A percentile compares a stretch with the other conserved stretches of the same genome.
phyloP scores from a whole-genome alignment of 1,140 invertebrate genomes.

The Atta cephalotes region DNA sequence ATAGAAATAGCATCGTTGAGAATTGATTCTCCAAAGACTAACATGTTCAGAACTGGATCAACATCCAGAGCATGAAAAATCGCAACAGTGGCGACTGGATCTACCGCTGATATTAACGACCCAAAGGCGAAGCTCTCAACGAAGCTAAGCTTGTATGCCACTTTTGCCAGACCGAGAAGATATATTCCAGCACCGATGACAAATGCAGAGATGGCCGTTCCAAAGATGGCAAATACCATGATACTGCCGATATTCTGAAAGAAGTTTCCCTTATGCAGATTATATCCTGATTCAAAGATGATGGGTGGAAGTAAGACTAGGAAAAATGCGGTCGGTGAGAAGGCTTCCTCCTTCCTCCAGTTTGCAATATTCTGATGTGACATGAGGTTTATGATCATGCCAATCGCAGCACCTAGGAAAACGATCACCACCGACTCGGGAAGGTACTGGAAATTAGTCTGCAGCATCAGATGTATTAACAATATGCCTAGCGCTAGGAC shows the following conservation, averaged over 20 bases:
- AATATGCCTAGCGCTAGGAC: slow-evolving; percentile 97
- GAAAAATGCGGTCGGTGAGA: slow-evolving; percentile 99
- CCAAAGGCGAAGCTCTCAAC: slow-evolving; percentile 99
- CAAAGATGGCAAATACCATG: slow-evolving; percentile 98
- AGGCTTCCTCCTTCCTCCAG: slow-evolving; percentile 98
- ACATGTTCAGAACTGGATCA: slow-evolving; percentile 98
- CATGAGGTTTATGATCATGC: slow-evolving; percentile 96
- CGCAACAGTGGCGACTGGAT: slow-evolving; percentile 98
- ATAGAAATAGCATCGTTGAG: slow-evolving; percentile 99
- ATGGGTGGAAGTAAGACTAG: slow-evolving; percentile 98
- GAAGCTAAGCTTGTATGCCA: slow-evolving; percentile 96
- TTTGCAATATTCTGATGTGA: slow-evolving; percentile 96
- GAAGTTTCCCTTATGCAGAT: slow-evolving; percentile 99
- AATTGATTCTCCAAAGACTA: slow-evolving; percentile 99
- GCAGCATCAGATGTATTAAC: slow-evolving; percentile 97
- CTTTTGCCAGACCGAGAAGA: slow-evolving; percentile 94
- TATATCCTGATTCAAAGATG: slow-evolving; percentile 99
- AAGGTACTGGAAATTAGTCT: slow-evolving; percentile 98
- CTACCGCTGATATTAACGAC: slow-evolving; percentile 99
- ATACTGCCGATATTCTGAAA: slow-evolving; percentile 99
- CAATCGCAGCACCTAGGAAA: slow-evolving; percentile 96
- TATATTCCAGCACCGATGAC: slow-evolving; percentile 98
- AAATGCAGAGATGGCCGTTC: slow-evolving; percentile 97
- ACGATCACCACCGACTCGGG: slow-evolving; percentile 99
- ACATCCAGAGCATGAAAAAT: slow-evolving; percentile 99